A percentile compares a stretch with the other conserved stretches of the same genome.
These are phyloP conservation scores for Anoura caudifer DNA, from an alignment of 2,113 vertebrate species.

Conservation along the genomic window DNA sequence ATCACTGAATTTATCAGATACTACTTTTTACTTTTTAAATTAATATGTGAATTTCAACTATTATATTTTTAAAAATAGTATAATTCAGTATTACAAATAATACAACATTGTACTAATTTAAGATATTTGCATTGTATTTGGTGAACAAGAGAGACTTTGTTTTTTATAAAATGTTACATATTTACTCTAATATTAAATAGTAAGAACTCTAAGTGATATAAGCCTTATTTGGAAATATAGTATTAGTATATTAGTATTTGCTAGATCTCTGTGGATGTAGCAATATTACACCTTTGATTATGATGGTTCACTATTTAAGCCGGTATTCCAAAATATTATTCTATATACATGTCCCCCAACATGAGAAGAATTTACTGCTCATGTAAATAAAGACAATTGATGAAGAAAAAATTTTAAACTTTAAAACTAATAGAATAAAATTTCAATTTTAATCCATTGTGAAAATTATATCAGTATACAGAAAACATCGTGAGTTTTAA, in stretches of 20 bases:
- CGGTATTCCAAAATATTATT: neutral
- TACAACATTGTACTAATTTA: neutral
- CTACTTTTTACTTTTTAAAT: neutral
- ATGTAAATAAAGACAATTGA: neutral
- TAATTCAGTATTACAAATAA: constrained; percentile 24
- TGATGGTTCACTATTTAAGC: constrained; percentile 1
- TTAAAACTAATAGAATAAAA: constrained; percentile 10
- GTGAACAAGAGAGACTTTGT: neutral
- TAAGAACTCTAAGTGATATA: neutral
- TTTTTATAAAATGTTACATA: neutral
- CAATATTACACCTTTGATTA: neutral
- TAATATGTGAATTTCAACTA: neutral
- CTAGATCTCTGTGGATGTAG: neutral
- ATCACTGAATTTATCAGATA: neutral
- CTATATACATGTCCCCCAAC: neutral
- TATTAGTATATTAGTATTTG: neutral
- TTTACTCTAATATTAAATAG: neutral
- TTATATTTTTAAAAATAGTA: neutral
- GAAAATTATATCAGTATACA: neutral
- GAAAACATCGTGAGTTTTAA: neutral
- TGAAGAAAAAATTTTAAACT: neutral
- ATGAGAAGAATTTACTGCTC: neutral
- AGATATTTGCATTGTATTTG: neutral
- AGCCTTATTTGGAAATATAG: neutral
- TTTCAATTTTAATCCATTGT: constrained; percentile 14